phyloP scores from a whole-genome alignment of 2,797 vertebrate species.

The Protonibea diacanthus region DNA sequence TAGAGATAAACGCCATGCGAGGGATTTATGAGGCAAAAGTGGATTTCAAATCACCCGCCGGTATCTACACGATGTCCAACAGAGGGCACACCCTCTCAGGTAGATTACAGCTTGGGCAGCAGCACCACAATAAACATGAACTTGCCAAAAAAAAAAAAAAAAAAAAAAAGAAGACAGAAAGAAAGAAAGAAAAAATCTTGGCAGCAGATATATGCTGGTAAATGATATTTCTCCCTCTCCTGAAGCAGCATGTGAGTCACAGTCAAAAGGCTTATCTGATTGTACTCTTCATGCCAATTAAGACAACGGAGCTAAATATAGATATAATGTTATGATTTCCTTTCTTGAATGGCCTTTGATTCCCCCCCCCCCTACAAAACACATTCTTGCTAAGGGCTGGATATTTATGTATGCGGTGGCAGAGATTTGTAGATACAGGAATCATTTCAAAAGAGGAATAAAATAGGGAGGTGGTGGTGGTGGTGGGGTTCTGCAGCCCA shows the following conservation, averaged over 20 bases:
- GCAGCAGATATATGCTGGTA: conserved; percentile 50
- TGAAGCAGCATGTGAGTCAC: conserved; percentile 67
- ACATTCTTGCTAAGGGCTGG: conserved; percentile 53
- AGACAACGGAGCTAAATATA: conserved; percentile 81
- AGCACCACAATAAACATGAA: conserved; percentile 30
- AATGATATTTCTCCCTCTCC: conserved; percentile 68
- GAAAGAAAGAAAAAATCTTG: conserved; percentile 22
- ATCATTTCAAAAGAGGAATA: conserved; percentile 47
- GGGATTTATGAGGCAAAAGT: conserved; percentile 32
- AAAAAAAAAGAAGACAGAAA: neutral
- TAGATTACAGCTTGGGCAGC: conserved; percentile 27
- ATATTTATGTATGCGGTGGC: conserved; percentile 55
- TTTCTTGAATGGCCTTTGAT: conserved; percentile 78
- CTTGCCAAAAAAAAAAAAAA: conserved; percentile 1
- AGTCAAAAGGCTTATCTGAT: conserved; percentile 82
- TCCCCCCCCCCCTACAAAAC: conserved; percentile 35
- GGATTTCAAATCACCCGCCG: neutral
- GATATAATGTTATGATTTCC: conserved; percentile 73
- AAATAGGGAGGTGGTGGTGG: fast-evolving
- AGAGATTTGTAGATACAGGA: conserved; percentile 68
- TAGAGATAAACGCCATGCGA: conserved; percentile 28
- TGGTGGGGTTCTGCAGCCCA: conserved; percentile 13
- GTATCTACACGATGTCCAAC: conserved; percentile 1
- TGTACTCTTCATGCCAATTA: conserved; percentile 84
- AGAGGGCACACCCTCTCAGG: conserved; percentile 18